These are phyloP conservation scores for Oncorhynchus nerka DNA, from an alignment of 2,113 vertebrate species.

Conservation along the genomic window DNA sequence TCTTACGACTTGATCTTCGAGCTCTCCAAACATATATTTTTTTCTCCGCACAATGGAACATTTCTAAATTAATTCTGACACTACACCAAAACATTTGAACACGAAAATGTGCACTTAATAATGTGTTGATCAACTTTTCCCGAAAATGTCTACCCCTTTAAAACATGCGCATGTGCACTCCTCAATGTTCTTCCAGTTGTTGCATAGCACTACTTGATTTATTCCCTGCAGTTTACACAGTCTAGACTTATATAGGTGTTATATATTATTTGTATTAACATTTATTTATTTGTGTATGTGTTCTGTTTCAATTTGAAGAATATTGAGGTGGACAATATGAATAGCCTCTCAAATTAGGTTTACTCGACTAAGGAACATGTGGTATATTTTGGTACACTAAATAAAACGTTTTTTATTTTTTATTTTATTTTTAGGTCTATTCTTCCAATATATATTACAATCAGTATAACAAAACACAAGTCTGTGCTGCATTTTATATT, in stretches of 20 bases:
- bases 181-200: no score
- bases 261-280: neutral
- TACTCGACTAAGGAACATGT: neutral
- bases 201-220: no score
- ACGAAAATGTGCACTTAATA: neutral
- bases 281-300: neutral
- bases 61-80: no score
- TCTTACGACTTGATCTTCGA: no score
- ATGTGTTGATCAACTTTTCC: neutral
- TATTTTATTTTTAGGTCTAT: constrained; percentile 6
- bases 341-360: neutral
- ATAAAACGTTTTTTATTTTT: neutral
- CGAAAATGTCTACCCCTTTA: neutral
- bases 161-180: neutral
- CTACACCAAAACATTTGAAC: no score
- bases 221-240: no score
- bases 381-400: neutral
- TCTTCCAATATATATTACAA: constrained; percentile 26
- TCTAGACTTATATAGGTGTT: no score
- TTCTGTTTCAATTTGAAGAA: neutral
- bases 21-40: no score
- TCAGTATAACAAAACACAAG: constrained; percentile 37
- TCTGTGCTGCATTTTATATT: constrained; percentile 32
- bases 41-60: no score
- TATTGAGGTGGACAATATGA: no score